These are phyloP conservation scores for Eurypyga helias DNA, from an alignment of 2,113 vertebrate genomes.

Conservation along the genomic window DNA sequence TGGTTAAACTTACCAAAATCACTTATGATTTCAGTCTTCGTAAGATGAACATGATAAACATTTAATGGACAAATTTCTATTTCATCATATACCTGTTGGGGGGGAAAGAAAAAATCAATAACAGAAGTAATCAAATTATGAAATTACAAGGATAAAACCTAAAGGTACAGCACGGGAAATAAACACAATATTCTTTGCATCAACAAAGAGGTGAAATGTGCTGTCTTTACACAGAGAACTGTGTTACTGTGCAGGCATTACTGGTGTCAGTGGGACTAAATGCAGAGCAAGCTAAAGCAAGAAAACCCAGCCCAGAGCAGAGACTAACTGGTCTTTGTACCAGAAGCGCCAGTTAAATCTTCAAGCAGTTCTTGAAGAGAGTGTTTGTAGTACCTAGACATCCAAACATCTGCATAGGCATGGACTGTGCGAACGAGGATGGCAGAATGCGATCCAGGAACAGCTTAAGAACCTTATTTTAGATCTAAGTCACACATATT, in stretches of 20 bases:
- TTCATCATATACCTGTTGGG: constrained; percentile 83
- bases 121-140: neutral
- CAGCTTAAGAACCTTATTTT: neutral
- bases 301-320: neutral
- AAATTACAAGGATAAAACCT: neutral
- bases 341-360: neutral
- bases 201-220: neutral
- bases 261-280: neutral
- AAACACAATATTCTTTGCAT: neutral
- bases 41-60: constrained; percentile 83
- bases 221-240: neutral
- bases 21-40: constrained; percentile 72
- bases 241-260: neutral
- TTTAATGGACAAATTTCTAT: constrained; percentile 86
- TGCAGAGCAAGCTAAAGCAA: neutral
- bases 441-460: neutral
- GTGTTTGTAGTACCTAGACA: neutral
- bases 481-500: neutral
- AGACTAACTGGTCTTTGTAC: neutral
- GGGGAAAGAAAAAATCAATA: neutral
- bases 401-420: neutral
- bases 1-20: constrained; percentile 86
- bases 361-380: neutral
- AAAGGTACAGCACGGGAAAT: neutral
- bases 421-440: neutral